A percentile compares a stretch with the other conserved stretches of the same genome.
These are phyloP conservation scores for Cyclophora albipunctata DNA, from an alignment of 2,888 invertebrate genomes.

Conservation along the genomic window DNA sequence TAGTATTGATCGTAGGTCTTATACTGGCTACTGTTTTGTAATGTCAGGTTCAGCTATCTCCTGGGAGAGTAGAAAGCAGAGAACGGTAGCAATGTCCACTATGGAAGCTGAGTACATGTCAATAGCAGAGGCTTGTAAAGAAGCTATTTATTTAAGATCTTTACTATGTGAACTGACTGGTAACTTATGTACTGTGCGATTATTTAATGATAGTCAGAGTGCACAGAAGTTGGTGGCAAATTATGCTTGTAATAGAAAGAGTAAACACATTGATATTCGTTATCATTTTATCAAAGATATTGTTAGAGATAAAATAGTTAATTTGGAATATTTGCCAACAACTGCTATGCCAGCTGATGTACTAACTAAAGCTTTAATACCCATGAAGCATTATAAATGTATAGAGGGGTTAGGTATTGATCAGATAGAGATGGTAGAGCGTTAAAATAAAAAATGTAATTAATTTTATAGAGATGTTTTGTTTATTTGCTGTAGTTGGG, in stretches of 20 bases:
- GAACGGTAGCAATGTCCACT: conserved; percentile 24
- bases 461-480: too few relatives aligned
- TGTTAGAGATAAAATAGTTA: conserved; percentile 5
- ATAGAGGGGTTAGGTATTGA: background rate
- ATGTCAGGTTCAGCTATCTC: conserved; percentile 5
- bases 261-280: conserved; percentile 13
- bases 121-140: conserved; percentile 5
- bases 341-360: conserved; percentile 16
- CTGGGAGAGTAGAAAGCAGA: conserved; percentile 8
- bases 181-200: background rate
- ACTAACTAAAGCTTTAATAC: conserved; percentile 12
- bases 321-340: conserved; percentile 10
- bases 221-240: background rate
- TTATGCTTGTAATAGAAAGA: background rate
- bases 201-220: conserved; percentile 1
- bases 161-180: conserved; percentile 1
- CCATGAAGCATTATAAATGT: conserved; percentile 10
- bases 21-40: conserved; percentile 9
- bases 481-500: too few relatives aligned
- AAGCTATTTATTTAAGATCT: conserved; percentile 2
- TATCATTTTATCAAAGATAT: conserved; percentile 10
- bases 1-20: conserved; percentile 6
- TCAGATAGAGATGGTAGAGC: too few relatives aligned
- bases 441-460: too few relatives aligned
- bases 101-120: conserved; percentile 17